A percentile compares a stretch with the other conserved stretches of the same genome.
phyloP scores from a whole-genome alignment of 2,797 vertebrate genomes.

The Periophthalmus magnuspinnatus region DNA sequence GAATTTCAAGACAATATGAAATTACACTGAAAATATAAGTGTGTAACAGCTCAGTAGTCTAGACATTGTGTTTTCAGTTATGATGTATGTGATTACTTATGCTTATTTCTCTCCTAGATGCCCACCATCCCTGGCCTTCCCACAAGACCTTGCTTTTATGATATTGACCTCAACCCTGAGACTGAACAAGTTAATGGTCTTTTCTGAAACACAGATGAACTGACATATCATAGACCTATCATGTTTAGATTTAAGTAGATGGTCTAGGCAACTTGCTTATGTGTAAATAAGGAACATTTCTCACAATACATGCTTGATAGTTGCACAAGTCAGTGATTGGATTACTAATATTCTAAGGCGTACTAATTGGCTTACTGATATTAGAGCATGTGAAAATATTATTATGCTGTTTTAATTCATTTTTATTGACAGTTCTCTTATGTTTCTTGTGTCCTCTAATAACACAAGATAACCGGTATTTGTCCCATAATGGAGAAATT shows the following conservation, averaged over 20 bases:
- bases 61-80: too few relatives aligned
- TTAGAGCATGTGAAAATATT: background rate
- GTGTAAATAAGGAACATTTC: background rate
- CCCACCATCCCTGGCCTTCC: slow-evolving; percentile 97
- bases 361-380: background rate
- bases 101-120: slow-evolving; percentile 81
- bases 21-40: background rate
- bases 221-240: background rate
- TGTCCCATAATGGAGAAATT: too few relatives aligned
- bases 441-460: background rate
- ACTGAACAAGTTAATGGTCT: slow-evolving; percentile 90
- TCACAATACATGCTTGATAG: background rate
- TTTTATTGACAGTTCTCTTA: background rate
- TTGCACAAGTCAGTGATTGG: background rate
- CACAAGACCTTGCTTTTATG: slow-evolving; percentile 97
- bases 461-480: too few relatives aligned
- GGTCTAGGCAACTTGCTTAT: background rate
- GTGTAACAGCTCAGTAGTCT: too few relatives aligned
- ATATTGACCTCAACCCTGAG: slow-evolving; percentile 92
- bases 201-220: slow-evolving; percentile 76
- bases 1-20: background rate
- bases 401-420: background rate
- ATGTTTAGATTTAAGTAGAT: background rate
- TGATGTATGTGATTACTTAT: background rate
- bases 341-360: background rate